Evolutionary conservation across 2,113 vertebrate genomes (phyloP).

Genomic region (Colaptes auratus): DNA sequence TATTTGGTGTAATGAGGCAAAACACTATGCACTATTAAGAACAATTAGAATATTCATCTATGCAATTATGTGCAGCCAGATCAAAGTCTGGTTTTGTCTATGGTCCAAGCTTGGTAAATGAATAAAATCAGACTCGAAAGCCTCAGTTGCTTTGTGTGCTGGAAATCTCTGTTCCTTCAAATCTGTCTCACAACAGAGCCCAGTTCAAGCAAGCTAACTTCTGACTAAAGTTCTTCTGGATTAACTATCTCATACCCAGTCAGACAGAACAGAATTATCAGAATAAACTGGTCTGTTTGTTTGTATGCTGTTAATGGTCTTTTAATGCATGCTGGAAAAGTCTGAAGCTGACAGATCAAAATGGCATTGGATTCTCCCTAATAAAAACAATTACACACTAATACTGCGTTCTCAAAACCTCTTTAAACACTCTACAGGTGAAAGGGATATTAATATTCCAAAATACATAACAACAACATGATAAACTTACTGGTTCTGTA

Average conservation of each 20-base stretch:
- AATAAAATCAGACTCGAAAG: background rate
- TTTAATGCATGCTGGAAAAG: background rate
- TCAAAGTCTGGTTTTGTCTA: background rate
- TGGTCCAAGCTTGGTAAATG: background rate
- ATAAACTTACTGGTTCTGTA: conserved; percentile 90
- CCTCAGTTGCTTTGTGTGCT: background rate
- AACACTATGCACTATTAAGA: background rate
- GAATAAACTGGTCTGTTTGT: background rate
- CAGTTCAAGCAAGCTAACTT: background rate
- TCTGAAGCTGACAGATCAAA: background rate
- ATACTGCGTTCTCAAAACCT: background rate
- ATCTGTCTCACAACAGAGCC: background rate
- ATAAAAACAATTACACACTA: background rate
- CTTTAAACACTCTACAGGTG: background rate
- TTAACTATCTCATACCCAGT: background rate
- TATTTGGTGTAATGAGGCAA: background rate
- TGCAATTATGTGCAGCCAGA: background rate
- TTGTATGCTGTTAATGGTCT: background rate
- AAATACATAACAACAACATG: background rate
- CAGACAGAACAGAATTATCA: background rate
- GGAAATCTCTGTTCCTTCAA: background rate
- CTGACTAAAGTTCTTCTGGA: background rate
- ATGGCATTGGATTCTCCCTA: background rate
- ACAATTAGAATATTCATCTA: background rate
- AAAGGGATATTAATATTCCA: background rate